These are phyloP conservation scores for Lepus townsendii DNA, from an alignment of 2,797 vertebrate species.

Conservation along the genomic window DNA sequence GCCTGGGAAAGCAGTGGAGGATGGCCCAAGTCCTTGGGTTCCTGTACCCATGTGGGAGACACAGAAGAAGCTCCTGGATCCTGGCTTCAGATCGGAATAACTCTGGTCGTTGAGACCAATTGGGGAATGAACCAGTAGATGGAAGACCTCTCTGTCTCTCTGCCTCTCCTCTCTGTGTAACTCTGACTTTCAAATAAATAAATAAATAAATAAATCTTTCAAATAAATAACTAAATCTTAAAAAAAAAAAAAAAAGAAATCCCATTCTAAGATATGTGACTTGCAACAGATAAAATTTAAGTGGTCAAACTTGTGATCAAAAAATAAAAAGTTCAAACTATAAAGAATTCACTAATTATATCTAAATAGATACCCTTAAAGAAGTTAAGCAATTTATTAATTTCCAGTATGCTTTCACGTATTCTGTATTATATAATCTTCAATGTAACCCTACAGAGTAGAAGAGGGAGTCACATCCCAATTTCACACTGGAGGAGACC, in stretches of 20 bases:
- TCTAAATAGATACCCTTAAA: background rate
- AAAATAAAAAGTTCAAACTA: constrained; percentile 20
- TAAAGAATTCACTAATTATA: constrained; percentile 12
- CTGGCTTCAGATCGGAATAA: too few relatives aligned
- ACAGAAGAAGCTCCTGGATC: too few relatives aligned
- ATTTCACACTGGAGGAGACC: background rate
- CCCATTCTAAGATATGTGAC: background rate
- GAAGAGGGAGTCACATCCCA: background rate
- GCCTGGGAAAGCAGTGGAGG: too few relatives aligned
- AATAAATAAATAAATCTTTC: too few relatives aligned
- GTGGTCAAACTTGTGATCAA: background rate
- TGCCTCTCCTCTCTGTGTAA: too few relatives aligned
- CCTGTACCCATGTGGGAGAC: too few relatives aligned
- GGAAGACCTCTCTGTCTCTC: too few relatives aligned
- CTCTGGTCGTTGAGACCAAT: too few relatives aligned
- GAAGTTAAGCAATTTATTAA: constrained; percentile 15
- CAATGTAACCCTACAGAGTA: background rate
- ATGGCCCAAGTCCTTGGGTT: too few relatives aligned
- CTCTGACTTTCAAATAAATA: too few relatives aligned
- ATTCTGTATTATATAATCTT: background rate
- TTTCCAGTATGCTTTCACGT: background rate
- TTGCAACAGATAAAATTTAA: constrained; percentile 5
- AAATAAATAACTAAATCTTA: too few relatives aligned
- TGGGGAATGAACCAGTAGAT: too few relatives aligned
- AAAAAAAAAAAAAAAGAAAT: constrained; percentile 21